A percentile compares a stretch with the other conserved stretches of the same genome.
Conservation (phyloP, 2,888 invertebrate genomes). For the Chironomus tentans region DNA sequence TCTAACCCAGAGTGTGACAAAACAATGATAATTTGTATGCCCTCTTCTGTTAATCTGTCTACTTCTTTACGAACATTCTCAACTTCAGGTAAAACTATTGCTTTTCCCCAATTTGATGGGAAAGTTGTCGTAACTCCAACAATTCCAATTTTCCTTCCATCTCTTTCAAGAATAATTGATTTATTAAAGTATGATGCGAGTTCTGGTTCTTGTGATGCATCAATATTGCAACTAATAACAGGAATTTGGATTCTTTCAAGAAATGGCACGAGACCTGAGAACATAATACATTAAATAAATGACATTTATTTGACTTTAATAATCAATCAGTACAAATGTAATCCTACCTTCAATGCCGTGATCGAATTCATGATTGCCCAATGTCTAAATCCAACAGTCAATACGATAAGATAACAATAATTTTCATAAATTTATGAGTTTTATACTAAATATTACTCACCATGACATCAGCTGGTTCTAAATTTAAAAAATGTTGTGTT, state of each 20-base stretch:
- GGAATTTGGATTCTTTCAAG: constrained; percentile 52
- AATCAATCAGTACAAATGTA: too few relatives aligned
- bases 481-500: constrained; percentile 65
- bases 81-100: constrained; percentile 62
- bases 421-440: not conserved
- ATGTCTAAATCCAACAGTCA: constrained; percentile 47
- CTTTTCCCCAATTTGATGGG: constrained; percentile 54
- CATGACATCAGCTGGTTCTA: constrained; percentile 65
- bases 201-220: constrained; percentile 56
- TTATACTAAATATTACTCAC: constrained; percentile 28
- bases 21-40: constrained; percentile 69
- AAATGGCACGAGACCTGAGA: constrained; percentile 52
- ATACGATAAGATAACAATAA: not conserved
- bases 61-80: constrained; percentile 59
- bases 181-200: constrained; percentile 53
- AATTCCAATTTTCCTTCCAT: constrained; percentile 60
- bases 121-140: constrained; percentile 62
- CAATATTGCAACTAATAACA: constrained; percentile 67
- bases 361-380: constrained; percentile 86
- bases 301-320: too few relatives aligned
- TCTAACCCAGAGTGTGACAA: constrained; percentile 72
- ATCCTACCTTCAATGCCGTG: constrained; percentile 53
- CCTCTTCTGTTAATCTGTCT: constrained; percentile 48
- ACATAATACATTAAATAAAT: too few relatives aligned
- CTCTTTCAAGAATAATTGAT: constrained; percentile 53